A percentile compares a stretch with the other conserved stretches of the same genome.
These are phyloP conservation scores for Stylophora pistillata DNA, from an alignment of 64 coral and sea anemone species.

Conservation along the genomic window DNA sequence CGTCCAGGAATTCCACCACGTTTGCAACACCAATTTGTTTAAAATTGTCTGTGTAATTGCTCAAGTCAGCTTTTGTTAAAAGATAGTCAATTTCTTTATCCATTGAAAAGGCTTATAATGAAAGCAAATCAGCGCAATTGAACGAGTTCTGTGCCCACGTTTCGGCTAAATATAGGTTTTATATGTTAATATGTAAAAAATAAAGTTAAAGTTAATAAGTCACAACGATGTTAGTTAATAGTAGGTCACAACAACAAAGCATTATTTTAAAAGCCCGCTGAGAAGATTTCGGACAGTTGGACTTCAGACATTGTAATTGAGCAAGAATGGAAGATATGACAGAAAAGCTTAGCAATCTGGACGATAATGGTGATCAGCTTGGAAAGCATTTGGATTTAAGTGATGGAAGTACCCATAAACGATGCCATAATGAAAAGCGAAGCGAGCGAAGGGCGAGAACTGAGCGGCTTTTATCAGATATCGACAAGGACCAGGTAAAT, in stretches of 20 bases:
- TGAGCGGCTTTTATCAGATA: constrained; percentile 48
- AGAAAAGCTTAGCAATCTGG: constrained; percentile 45
- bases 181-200: not conserved
- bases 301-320: no score
- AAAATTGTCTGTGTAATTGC: constrained; percentile 38
- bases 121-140: constrained; percentile 26
- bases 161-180: no score
- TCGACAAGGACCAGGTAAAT: constrained; percentile 46
- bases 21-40: constrained; percentile 40
- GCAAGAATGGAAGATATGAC: constrained; percentile 37
- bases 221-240: constrained; percentile 22
- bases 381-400: constrained; percentile 32
- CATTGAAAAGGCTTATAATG: constrained; percentile 29
- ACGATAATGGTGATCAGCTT: constrained; percentile 19
- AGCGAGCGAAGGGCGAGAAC: constrained; percentile 49
- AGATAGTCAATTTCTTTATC: no score
- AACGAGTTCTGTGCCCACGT: constrained; percentile 33
- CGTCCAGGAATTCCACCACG: not conserved
- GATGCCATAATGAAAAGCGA: constrained; percentile 16
- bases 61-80: no score
- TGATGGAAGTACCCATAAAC: not conserved
- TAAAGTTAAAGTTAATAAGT: no score
- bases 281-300: constrained; percentile 15
- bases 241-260: constrained; percentile 39
- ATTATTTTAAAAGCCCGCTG: constrained; percentile 20